phyloP scores from a whole-genome alignment of 2,888 invertebrate genomes.

The Meteorus colon region DNA sequence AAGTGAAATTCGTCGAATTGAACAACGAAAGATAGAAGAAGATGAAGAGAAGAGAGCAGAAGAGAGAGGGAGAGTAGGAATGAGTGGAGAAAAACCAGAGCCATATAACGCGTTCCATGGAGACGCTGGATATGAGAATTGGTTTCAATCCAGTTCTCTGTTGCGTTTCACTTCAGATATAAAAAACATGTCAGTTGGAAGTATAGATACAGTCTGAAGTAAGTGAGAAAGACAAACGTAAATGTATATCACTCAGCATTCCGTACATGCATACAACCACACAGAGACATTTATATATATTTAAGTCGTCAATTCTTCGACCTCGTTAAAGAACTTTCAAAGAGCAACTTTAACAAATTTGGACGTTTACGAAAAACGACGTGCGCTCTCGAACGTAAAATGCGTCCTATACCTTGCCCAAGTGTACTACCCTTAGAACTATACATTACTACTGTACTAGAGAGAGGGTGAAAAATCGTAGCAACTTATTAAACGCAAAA shows the following conservation, averaged over 20 bases:
- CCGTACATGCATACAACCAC: not conserved
- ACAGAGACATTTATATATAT: slow-evolving; percentile 1
- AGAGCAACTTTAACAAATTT: slow-evolving; percentile 24
- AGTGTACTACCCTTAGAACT: not conserved
- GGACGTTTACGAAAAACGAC: slow-evolving; percentile 10
- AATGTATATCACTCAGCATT: slow-evolving; percentile 6
- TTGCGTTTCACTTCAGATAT: slow-evolving; percentile 12
- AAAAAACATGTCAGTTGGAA: slow-evolving; percentile 7
- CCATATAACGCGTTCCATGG: not conserved
- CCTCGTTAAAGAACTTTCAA: slow-evolving; percentile 22
- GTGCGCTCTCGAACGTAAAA: slow-evolving; percentile 26
- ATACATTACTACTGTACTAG: slow-evolving; percentile 30
- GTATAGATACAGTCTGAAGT: not conserved
- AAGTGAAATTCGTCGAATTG: slow-evolving; percentile 22
- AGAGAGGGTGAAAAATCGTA: slow-evolving; percentile 67
- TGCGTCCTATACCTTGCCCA: not conserved
- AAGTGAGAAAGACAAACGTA: slow-evolving; percentile 7
- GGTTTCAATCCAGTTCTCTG: not conserved
- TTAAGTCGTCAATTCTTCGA: slow-evolving; percentile 17
- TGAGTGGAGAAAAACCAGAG: slow-evolving; percentile 8
- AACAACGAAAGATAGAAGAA: not conserved
- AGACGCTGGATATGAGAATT: not conserved
- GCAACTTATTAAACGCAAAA: slow-evolving; percentile 71
- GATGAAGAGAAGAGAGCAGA: slow-evolving; percentile 4
- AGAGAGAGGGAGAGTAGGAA: not conserved